Conservation (phyloP, 2,797 vertebrate species). For the Poecilia velifera region DNA sequence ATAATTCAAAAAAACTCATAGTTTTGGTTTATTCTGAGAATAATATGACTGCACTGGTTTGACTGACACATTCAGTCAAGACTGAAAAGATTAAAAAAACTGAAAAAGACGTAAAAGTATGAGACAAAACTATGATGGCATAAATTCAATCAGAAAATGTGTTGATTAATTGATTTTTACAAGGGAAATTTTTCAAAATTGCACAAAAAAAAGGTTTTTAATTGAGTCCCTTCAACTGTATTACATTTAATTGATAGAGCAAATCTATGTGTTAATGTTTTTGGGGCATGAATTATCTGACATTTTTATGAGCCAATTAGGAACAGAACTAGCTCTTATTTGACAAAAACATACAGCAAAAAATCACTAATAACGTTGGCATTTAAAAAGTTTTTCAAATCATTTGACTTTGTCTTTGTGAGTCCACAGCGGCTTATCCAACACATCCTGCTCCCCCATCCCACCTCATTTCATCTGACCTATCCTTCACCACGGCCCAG, state of each 20-base stretch:
- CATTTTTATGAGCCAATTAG: not conserved
- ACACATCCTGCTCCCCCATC: constrained; percentile 44
- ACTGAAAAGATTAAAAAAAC: not conserved
- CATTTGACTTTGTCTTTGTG: constrained; percentile 10
- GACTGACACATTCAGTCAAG: not conserved
- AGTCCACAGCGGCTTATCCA: constrained; percentile 37
- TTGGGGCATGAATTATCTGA: not conserved
- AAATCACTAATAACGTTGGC: not conserved
- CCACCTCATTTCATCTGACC: constrained; percentile 55
- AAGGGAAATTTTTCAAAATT: too few species aligned
- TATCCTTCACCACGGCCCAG: constrained; percentile 66
- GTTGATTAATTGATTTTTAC: not conserved
- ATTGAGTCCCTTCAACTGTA: not conserved
- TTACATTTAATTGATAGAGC: not conserved
- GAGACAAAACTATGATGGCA: not conserved
- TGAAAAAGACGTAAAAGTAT: not conserved
- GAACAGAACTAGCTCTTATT: not conserved
- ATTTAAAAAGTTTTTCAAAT: not conserved
- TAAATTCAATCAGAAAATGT: not conserved
- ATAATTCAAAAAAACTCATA: not conserved
- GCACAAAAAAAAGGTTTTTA: not conserved
- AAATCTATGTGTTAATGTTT: not conserved
- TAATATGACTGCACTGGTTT: not conserved
- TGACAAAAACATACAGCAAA: not conserved
- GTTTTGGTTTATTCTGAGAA: not conserved